Evolutionary conservation across 1,140 invertebrate species (phyloP), one percentile per base, ranked within the genome.

Genomic region (Latrodectus geometricus): DNA sequence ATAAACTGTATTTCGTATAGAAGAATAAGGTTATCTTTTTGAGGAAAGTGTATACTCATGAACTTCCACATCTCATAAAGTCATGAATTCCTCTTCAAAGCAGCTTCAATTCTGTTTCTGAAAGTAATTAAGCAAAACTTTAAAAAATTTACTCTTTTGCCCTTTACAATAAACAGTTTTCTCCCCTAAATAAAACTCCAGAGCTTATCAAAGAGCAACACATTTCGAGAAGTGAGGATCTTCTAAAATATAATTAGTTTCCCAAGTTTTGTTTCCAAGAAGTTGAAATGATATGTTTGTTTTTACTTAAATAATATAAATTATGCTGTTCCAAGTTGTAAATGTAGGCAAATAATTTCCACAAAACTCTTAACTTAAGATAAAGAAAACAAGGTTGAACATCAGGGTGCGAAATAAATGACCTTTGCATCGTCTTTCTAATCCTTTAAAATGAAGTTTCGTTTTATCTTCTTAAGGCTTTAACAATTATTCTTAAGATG

Each of bases 191-290:
- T 61, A 61, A 35, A 14, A 61, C 54, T 14, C 11, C 54, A 15
- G n/a, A 49, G 65, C 78, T 80, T 80, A 80, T 80, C 78, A 80
- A 80, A 80, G 20, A 50, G 49, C n/a, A 80, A 35, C 78, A 80
- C 78, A 80, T 72, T 72, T 80, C 68, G 50, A 50, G 35, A 70
- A 52, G 54, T 72, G 48, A 35, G 23, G 70, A 80, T 70, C 68
- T 72, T 80, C 70, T 23, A n/a, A 80, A 80, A 72, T 70, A 56
- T 80, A 80, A 80, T 80, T 80, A 80, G 78, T 72, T 80, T 78
- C 35, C 61, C 20, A 49, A 70, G 65, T 80, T 65, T 52, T 70
- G 35, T 48, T 80, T 8, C 49, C 9, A 23, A 80, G n/a, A 49
- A 70, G 50, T 54, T 66, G 50, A 49, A 69, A 54, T 80, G 54